A percentile compares a stretch with the other conserved stretches of the same genome.
Conservation (phyloP, 92 coral and sea anemone species). For the Siderastrea radians region DNA sequence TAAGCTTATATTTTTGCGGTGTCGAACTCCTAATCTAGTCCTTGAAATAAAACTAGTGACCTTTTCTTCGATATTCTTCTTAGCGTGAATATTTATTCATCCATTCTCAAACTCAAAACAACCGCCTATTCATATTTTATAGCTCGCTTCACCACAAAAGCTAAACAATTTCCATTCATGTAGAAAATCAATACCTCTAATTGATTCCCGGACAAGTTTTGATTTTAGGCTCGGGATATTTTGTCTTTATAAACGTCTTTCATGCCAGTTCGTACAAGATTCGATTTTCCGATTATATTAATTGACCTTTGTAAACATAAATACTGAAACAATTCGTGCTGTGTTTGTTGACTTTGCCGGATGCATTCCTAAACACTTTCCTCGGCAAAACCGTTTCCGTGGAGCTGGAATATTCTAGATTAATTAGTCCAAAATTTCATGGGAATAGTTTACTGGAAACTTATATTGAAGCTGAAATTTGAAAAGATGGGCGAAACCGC, state of each 20-base stretch:
- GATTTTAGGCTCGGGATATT: background rate
- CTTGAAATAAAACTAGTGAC: background rate
- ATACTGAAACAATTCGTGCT: background rate
- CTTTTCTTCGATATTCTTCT: background rate
- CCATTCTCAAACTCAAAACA: background rate
- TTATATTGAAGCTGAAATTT: background rate
- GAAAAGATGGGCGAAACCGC: background rate
- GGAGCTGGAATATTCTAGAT: background rate
- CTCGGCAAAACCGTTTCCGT: background rate
- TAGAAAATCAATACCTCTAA: background rate
- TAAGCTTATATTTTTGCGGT: background rate
- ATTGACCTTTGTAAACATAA: background rate
- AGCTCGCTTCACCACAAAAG: conserved; percentile 19
- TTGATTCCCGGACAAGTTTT: background rate
- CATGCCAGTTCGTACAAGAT: background rate
- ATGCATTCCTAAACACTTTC: background rate
- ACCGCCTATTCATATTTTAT: conserved; percentile 25
- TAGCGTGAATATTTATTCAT: background rate
- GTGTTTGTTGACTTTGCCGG: background rate
- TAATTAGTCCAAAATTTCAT: background rate
- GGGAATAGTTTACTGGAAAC: background rate
- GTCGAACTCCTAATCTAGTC: background rate
- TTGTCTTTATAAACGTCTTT: background rate
- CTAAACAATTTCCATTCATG: conserved; percentile 20
- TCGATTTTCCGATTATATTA: background rate